These are phyloP conservation scores for Toxotes lorentzi DNA, from an alignment of 2,797 vertebrate species.

Conservation along the genomic window DNA sequence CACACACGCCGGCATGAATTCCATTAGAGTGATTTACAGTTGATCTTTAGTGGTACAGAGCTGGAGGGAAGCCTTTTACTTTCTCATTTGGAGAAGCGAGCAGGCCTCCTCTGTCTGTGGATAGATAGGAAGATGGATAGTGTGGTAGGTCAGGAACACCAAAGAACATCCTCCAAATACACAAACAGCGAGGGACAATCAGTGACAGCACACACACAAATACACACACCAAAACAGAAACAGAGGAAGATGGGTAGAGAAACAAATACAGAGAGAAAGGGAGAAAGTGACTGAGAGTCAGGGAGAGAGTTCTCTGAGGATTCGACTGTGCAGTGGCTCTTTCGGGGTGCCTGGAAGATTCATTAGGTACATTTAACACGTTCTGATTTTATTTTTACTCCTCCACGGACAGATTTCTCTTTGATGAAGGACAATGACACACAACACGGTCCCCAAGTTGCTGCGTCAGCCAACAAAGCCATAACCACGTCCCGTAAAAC, in stretches of 20 bases:
- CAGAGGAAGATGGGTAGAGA: slow-evolving; percentile 1
- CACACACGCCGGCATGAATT: slow-evolving; percentile 32
- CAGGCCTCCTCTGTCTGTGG: slow-evolving; percentile 27
- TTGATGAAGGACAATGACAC: not conserved
- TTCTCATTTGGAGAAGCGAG: slow-evolving; percentile 59
- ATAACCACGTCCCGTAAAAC: not conserved
- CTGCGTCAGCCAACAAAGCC: not conserved
- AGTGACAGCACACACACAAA: slow-evolving; percentile 2
- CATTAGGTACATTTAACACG: not conserved
- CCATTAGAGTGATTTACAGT: slow-evolving; percentile 67
- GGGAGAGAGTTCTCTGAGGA: not conserved
- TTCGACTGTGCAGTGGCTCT: not conserved
- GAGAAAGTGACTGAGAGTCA: not conserved
- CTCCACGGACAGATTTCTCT: not conserved
- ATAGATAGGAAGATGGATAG: slow-evolving; percentile 49
- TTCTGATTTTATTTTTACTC: not conserved
- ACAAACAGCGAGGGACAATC: slow-evolving; percentile 31
- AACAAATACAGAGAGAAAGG: not conserved
- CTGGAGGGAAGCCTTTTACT: slow-evolving; percentile 59
- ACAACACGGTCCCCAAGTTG: not conserved
- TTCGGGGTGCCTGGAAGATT: slow-evolving; percentile 3
- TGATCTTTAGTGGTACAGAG: slow-evolving; percentile 56
- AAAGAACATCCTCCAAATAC: slow-evolving; percentile 45
- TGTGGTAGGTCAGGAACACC: slow-evolving; percentile 14
- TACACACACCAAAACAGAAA: not conserved